Conservation (phyloP, 1,140 invertebrate genomes). For the Bombus superbus region DNA sequence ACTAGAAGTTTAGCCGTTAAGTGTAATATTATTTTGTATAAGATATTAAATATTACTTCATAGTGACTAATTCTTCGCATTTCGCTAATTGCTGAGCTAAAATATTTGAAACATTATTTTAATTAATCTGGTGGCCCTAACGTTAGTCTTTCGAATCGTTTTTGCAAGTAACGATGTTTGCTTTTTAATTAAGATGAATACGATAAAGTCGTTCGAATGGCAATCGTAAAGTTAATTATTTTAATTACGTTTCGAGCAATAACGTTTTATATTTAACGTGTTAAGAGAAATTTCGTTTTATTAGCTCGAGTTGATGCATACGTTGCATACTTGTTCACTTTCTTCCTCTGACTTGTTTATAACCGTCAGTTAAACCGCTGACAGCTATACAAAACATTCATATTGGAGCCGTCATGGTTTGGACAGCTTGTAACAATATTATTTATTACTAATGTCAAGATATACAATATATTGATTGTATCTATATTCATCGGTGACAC, state of each 20-base stretch:
- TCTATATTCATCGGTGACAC: not conserved
- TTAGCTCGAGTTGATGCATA: not conserved
- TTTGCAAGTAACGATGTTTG: not conserved
- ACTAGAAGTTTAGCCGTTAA: not conserved
- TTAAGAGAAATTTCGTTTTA: not conserved
- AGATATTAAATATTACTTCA: too few relatives aligned
- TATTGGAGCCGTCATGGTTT: not conserved
- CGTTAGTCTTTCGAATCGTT: too few relatives aligned
- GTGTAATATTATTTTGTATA: not conserved
- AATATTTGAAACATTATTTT: too few relatives aligned
- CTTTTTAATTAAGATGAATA: not conserved
- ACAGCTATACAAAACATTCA: not conserved
- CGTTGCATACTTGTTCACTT: not conserved
- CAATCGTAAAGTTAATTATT: not conserved
- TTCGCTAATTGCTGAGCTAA: not conserved
- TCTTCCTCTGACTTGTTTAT: not conserved
- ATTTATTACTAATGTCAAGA: constrained; percentile 15
- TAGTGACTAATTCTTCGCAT: too few relatives aligned
- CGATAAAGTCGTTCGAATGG: not conserved
- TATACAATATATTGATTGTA: not conserved
- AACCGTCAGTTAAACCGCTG: not conserved
- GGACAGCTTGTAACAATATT: constrained; percentile 13
- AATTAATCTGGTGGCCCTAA: too few relatives aligned
- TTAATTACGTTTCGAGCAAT: not conserved
- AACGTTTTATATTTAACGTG: not conserved